Evolutionary conservation across 2,888 invertebrate genomes (phyloP), one percentile per base, ranked within the genome.

Genomic region (Hydrotaea diabolus): DNA sequence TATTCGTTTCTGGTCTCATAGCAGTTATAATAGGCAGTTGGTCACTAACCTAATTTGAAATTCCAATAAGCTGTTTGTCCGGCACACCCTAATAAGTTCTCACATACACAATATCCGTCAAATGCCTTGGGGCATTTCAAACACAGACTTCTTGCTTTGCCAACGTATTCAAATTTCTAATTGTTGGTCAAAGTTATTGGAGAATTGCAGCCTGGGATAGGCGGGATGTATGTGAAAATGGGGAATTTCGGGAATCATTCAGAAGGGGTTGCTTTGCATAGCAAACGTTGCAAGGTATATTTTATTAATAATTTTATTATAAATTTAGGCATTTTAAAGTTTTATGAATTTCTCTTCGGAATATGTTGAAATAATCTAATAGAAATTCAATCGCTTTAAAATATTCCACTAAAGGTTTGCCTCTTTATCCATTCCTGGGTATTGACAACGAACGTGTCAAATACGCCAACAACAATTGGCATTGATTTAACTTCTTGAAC

Each of bases 131-230:
- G 46, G 23, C 9, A 43, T 46, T 69, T 69, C 23, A 69, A 46
- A 46, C n/a, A 46, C 43, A 43, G 69, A 21, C 43, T 69, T 69
- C 19, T 11, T 69, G 69, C 46, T 69, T 69, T 43, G 23, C 57
- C 21, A 59, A 59, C 39, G 57, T 59, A 23, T 74, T 43, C 73
- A 57, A 39, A 59, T 59, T 43, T 74, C 43, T 57, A 59, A 74
- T 59, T 74, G 57, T 13, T 74, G 73, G 73, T 59, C 73, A 74
- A 59, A 59, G 43, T 57, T 74, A 26, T 49, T n/a, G 55, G 13
- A 49, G n/a, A 49, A 49, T n/a, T 8, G n/a, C n/a, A 13, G 43
- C 43, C 43, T 43, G 43, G 43, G 43, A 57, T 17, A 53, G 2
- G 17, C 19, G n/a, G n/a, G n/a, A n/a, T 19, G 4, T 17, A 36